These are phyloP conservation scores for Acronicta leporina DNA, from an alignment of 2,888 invertebrate genomes.

Conservation along the genomic window DNA sequence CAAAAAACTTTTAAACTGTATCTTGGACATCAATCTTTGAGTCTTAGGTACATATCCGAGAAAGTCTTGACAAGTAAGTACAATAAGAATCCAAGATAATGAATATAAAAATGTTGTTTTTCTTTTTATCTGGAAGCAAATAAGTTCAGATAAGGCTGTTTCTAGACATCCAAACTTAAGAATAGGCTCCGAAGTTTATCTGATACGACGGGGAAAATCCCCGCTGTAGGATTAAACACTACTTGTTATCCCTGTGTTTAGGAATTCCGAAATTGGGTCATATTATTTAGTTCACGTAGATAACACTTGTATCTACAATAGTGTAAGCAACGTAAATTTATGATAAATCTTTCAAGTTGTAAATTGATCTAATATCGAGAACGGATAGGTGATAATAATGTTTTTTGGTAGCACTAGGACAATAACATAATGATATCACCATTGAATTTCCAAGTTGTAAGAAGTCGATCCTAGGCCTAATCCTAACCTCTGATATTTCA, in stretches of 20 bases:
- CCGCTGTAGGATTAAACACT: slow-evolving; percentile 11
- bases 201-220: slow-evolving; percentile 14
- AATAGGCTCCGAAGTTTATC: slow-evolving; percentile 11
- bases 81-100: neutral
- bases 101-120: slow-evolving; percentile 9
- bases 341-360: no score
- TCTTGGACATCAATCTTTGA: neutral
- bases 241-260: slow-evolving; percentile 14
- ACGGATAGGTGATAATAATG: no score
- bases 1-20: no score
- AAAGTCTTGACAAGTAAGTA: neutral
- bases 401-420: no score
- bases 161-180: slow-evolving; percentile 8
- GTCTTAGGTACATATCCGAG: no score
- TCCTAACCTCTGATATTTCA: no score
- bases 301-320: no score
- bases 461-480: no score
- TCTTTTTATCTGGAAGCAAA: slow-evolving; percentile 16
- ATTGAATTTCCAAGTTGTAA: no score
- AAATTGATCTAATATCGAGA: no score
- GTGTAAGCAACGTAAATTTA: no score
- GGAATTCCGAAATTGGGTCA: neutral
- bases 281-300: slow-evolving; percentile 4
- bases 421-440: no score
- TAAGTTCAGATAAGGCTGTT: slow-evolving; percentile 19